A percentile compares a stretch with the other conserved stretches of the same genome.
Conservation (phyloP, 2,888 invertebrate genomes). For the Plutella xylostella region DNA sequence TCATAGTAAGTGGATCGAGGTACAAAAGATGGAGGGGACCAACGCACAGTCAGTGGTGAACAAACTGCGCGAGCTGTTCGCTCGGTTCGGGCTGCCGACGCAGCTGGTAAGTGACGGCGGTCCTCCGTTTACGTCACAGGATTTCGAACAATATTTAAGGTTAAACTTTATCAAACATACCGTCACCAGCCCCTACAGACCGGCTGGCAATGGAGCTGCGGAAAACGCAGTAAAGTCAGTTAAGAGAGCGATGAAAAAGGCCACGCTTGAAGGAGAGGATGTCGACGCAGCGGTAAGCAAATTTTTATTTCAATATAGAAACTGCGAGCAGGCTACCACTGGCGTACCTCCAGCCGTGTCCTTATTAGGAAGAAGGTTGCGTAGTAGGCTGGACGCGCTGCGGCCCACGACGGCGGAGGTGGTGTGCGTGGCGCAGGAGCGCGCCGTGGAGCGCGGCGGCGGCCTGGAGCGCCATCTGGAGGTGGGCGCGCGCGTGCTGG, state of each 20-base stretch:
- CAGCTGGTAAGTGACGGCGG: slow-evolving; percentile 19
- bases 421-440: slow-evolving; percentile 9
- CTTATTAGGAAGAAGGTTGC: slow-evolving; percentile 9
- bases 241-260: slow-evolving; percentile 11
- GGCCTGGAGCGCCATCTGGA: too few species aligned
- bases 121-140: slow-evolving; percentile 15
- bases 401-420: slow-evolving; percentile 9
- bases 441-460: background rate
- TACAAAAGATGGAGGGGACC: slow-evolving; percentile 10
- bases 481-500: too few species aligned
- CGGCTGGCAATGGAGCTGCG: slow-evolving; percentile 8
- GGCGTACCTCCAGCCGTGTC: slow-evolving; percentile 6
- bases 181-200: too few species aligned
- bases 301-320: slow-evolving; percentile 10
- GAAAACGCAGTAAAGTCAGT: slow-evolving; percentile 7
- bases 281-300: background rate
- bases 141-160: slow-evolving; percentile 11
- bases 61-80: slow-evolving; percentile 11
- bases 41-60: slow-evolving; percentile 9
- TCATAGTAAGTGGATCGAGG: slow-evolving; percentile 21
- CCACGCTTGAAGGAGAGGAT: background rate
- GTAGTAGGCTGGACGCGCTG: slow-evolving; percentile 11
- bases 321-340: slow-evolving; percentile 10
- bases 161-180: slow-evolving; percentile 10
- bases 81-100: slow-evolving; percentile 15